A percentile compares a stretch with the other conserved stretches of the same genome.
Evolutionary conservation across 2,113 vertebrate genomes (phyloP).

Genomic region (Laticauda colubrina): DNA sequence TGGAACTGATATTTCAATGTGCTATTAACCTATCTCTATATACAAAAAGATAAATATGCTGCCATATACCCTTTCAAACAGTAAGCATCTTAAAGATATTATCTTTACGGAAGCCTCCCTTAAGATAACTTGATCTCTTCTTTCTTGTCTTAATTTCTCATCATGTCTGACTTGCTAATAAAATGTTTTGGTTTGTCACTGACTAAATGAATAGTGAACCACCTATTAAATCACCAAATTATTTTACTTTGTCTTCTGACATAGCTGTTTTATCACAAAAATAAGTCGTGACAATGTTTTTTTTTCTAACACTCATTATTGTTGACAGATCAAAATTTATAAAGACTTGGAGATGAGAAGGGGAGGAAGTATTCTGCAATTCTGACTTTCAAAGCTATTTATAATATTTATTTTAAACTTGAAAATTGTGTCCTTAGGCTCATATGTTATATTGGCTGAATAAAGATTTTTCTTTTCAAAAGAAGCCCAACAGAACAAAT

Average conservation of each 20-base stretch:
- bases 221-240: not conserved
- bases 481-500: not conserved
- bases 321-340: not conserved
- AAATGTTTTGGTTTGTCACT: conserved; percentile 16
- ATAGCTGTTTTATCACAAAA: not conserved
- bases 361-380: not conserved
- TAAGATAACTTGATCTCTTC: conserved; percentile 32
- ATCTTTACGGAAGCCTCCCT: conserved; percentile 55
- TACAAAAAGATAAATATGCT: conserved; percentile 58
- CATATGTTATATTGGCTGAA: not conserved
- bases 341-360: not conserved
- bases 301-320: conserved; percentile 14
- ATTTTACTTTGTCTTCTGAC: not conserved
- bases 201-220: not conserved
- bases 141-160: not conserved
- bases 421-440: not conserved
- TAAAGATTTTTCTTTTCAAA: not conserved
- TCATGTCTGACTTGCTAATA: conserved; percentile 9
- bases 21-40: conserved; percentile 38
- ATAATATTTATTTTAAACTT: not conserved
- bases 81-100: conserved; percentile 56
- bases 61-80: conserved; percentile 57
- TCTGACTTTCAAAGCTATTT: not conserved
- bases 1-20: conserved; percentile 13
- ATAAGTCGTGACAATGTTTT: not conserved